A percentile compares a stretch with the other conserved stretches of the same genome.
Conservation (phyloP, 2,888 invertebrate species). For the Drosophila atripex region DNA sequence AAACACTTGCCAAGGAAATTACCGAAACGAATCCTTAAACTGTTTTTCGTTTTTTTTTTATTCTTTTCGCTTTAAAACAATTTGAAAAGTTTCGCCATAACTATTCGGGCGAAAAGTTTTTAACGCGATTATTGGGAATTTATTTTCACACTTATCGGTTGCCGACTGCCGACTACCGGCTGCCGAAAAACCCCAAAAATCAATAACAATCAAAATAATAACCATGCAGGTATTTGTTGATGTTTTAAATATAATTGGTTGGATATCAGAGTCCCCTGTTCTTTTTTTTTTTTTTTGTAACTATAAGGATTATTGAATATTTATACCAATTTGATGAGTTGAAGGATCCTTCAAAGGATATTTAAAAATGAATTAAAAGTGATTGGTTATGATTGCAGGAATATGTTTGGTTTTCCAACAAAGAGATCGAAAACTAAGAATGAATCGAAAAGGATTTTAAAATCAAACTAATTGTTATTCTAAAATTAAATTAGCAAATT, state of each 20-base stretch:
- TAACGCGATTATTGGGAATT: not conserved
- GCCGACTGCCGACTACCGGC: no score
- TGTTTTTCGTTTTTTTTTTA: not conserved
- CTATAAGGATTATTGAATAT: not conserved
- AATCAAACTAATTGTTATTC: no score
- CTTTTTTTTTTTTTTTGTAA: not conserved
- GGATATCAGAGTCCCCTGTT: not conserved
- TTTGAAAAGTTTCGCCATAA: slow-evolving; percentile 6
- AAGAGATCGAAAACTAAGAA: no score
- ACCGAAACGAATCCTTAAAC: not conserved
- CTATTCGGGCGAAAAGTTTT: slow-evolving; percentile 1
- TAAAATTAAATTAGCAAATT: no score
- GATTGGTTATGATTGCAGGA: not conserved
- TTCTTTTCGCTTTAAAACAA: not conserved
- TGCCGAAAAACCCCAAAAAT: not conserved
- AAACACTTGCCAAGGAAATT: not conserved
- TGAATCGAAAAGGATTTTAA: no score
- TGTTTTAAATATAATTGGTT: not conserved
- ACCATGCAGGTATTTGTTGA: slow-evolving; percentile 1
- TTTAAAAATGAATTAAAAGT: not conserved
- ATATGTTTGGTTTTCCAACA: not conserved
- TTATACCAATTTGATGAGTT: not conserved
- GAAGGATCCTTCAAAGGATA: no score
- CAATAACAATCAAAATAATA: slow-evolving; percentile 1
- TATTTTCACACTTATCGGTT: not conserved